Conservation (phyloP, 2,797 vertebrate species). For the Phataginus tricuspis region DNA sequence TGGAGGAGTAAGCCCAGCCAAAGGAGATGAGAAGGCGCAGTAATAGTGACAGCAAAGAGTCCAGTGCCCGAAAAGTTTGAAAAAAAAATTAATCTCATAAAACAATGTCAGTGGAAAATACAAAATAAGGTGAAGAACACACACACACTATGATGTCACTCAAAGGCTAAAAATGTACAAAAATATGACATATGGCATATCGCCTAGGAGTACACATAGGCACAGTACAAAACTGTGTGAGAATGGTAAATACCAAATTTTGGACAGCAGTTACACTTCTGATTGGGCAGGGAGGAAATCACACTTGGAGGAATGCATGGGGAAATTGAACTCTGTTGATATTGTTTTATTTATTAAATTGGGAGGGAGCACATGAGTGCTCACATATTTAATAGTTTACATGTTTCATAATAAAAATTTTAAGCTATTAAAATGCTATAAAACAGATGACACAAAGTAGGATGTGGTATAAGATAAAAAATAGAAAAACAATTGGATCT, state of each 20-base stretch:
- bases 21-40: neutral
- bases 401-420: neutral
- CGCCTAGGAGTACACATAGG: neutral
- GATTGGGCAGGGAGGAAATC: neutral
- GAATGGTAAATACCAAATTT: neutral
- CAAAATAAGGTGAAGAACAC: neutral
- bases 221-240: neutral
- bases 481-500: neutral
- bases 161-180: neutral
- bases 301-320: neutral
- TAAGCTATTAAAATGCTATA: constrained; percentile 43
- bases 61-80: neutral
- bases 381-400: neutral
- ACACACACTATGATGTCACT: neutral
- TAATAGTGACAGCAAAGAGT: neutral
- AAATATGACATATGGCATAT: neutral
- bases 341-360: neutral
- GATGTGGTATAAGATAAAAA: neutral
- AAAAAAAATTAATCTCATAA: neutral
- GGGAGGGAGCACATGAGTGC: neutral
- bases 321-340: neutral
- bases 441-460: neutral
- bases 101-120: neutral
- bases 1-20: neutral
- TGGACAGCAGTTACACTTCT: neutral